Base-by-base conservation (phyloP, 1,140 invertebrate species). In the Drosophila pectinifera region DNA sequence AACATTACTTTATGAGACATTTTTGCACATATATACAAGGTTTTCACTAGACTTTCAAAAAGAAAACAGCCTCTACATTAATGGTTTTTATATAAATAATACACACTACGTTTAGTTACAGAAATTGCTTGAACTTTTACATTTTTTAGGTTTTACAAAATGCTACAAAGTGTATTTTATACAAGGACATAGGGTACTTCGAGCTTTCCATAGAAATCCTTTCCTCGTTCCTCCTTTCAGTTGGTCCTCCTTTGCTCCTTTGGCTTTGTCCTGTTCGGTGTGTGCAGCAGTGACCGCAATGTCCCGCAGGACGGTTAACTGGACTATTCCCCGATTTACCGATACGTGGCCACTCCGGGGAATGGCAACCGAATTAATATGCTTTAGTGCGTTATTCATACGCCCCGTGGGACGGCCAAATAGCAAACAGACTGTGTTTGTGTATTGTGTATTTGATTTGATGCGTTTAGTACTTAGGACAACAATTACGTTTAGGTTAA, bases 401-500 rank as follows among this genome's bases (percentile, higher is more conserved):
- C 64, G 64, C 59, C 64, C 64, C 16, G 61, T 68, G 64, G 64
- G 64, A 65, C 59, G 26, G 28, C 24, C 45, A 31, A 64, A 68
- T 42, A 41, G 56, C 31, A 63, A 63, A 63, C 42, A 41, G 34
- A n/a, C 56, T 63, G 54, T 56, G 43, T 55, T 28, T 72, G 34
- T 59, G 49, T 39, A 65, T 45, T 68, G 62, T 72, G 55, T 53
- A 73, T 73, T 73, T 59, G 45, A 65, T 75, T 65, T 46, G 69
- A 68, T 68, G 64, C 59, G 45, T 75, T 64, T 75, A 64, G 69
- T 75, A 65, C 73, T 73, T 75, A 75, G 70, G 72, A 84, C 58
- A 76, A 88, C 74, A 72, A 83, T 88, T 86, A 86, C 63, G 63
- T 65, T 88, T 80, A 86, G 75, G 79, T 89, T 80, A 79, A 78